Evolutionary conservation across 1,140 invertebrate genomes (phyloP), one percentile per base, ranked within the genome.

Genomic region (Oncopodura yosiiana): DNA sequence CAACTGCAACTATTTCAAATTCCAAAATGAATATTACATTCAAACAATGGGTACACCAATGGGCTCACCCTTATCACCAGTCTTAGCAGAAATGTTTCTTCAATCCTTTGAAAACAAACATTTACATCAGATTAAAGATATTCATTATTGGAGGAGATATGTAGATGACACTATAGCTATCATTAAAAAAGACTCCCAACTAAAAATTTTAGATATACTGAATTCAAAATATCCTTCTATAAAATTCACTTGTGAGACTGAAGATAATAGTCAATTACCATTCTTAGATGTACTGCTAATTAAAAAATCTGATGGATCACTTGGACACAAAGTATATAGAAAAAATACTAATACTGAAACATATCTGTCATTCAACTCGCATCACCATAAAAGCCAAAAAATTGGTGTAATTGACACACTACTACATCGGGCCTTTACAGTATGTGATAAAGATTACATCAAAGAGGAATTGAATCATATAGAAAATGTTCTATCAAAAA

Each of bases 351-450:
- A 49, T 21, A 49, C 48, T 3, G 36, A 29, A 9, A 9, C 32
- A 21, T 49, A 49, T 19, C 26, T 52, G 3, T 24, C 41, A 19
- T 52, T 16, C 29, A 52, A 41, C 18, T 52, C 49, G 3, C 42
- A 34, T 24, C 37, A 52, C 49, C 37, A 41, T 18, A 5, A 14
- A 16, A 42, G 19, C 14, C 30, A 52, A 23, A 49, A 49, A 39
- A 24, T 49, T 30, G 8, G 32, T 8, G 48, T 49, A 4, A 21
- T 49, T 18, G 49, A 52, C 27, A 16, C 49, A 8, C 37, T 52
- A 2, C 2, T 16, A 3, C 27, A 26, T 18, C 29, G 49, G 26
- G 49, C 49, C n/a, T 12, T 49, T 3, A 21, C 3, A n/a, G 24
- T 49, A 6, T 37, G 48, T 26, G 26, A 38, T 38, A 8, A 29